Percentiles rank a stretch among this genome's conserved stretches.
Conservation (phyloP, 2,113 vertebrate species). For the human region GRCh38 chr4:131539001-131539500, state of each 20-base stretch:
- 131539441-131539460: neutral
- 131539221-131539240: neutral
- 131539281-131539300: neutral
- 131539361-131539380: neutral
- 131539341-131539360: neutral
- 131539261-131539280: neutral
- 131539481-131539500: neutral
- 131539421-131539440: neutral
- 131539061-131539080: neutral
- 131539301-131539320: neutral
- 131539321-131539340: neutral
- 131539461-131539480: neutral
- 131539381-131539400: neutral
- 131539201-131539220: neutral
- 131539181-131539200: neutral
- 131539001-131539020: neutral
- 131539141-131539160: neutral
- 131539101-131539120: neutral
- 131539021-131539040: neutral
- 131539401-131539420: neutral
- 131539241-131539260: neutral
- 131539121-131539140: neutral
- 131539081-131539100: neutral
- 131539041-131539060: neutral
- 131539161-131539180: neutral